phyloP scores from a whole-genome alignment of 2,113 vertebrate species.

The Lichenostomus cassidix region DNA sequence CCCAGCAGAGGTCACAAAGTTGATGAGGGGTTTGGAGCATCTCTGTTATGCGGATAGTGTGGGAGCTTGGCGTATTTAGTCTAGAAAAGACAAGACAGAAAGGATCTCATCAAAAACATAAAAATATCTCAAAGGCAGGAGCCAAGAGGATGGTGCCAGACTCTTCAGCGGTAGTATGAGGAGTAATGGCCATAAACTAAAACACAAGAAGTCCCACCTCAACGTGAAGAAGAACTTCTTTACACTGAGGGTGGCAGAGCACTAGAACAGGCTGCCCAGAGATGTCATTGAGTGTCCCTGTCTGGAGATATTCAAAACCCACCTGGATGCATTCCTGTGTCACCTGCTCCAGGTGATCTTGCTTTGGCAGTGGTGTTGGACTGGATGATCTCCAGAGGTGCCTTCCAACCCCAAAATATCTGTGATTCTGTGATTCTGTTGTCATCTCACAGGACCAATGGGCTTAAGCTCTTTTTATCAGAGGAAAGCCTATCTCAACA shows the following conservation, averaged over 20 bases:
- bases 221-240: background rate
- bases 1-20: background rate
- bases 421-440: background rate
- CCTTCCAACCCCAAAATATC: background rate
- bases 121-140: accelerated
- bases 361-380: background rate
- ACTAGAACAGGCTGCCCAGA: too few species aligned
- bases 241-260: background rate
- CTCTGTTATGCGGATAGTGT: background rate
- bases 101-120: background rate
- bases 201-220: background rate
- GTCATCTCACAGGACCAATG: background rate
- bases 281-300: background rate
- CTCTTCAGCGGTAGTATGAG: background rate
- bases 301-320: background rate
- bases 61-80: background rate
- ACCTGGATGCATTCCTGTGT: background rate
- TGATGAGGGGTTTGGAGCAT: background rate
- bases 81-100: background rate
- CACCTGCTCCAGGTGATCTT: background rate
- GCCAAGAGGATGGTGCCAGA: background rate
- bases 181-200: background rate
- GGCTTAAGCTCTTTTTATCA: background rate
- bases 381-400: background rate
- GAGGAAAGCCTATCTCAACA: background rate